Conservation (phyloP, 1,140 invertebrate species). For the Branchinecta lindahli region DNA sequence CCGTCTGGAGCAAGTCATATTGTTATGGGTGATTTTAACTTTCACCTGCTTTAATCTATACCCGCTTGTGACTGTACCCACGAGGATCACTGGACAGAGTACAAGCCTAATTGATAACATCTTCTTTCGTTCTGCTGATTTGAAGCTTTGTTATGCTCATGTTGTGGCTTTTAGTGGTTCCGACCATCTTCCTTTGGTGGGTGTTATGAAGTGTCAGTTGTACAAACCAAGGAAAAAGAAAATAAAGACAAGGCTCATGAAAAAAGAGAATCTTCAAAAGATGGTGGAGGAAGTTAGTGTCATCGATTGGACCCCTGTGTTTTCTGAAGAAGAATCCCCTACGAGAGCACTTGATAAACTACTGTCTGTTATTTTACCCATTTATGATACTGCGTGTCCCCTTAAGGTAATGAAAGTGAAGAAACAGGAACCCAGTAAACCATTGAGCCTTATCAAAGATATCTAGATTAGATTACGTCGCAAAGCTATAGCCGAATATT, state of each 20-base stretch:
- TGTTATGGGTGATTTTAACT: background rate
- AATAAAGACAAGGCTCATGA: background rate
- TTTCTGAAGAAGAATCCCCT: conserved; percentile 7
- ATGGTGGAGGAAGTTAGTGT: background rate
- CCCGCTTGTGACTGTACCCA: conserved; percentile 1
- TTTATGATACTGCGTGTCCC: background rate
- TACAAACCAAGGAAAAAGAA: background rate
- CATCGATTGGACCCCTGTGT: background rate
- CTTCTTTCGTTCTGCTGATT: background rate
- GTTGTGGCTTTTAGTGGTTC: background rate
- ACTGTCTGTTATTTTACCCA: conserved; percentile 6
- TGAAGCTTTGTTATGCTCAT: conserved; percentile 6
- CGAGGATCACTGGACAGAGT: background rate
- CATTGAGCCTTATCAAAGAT: too few relatives aligned
- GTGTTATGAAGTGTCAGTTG: background rate
- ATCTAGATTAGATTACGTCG: too few relatives aligned
- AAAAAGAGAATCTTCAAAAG: conserved; percentile 3
- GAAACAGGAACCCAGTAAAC: too few relatives aligned
- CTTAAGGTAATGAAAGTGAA: too few relatives aligned
- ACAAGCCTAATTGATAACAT: background rate
- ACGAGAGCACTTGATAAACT: conserved; percentile 5
- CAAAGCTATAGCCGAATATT: too few relatives aligned
- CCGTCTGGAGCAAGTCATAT: conserved; percentile 6
- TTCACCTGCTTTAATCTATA: background rate
- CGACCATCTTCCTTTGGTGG: background rate